Evolutionary conservation across 2,888 invertebrate genomes (phyloP).

Genomic region (Neelides folsomi): DNA sequence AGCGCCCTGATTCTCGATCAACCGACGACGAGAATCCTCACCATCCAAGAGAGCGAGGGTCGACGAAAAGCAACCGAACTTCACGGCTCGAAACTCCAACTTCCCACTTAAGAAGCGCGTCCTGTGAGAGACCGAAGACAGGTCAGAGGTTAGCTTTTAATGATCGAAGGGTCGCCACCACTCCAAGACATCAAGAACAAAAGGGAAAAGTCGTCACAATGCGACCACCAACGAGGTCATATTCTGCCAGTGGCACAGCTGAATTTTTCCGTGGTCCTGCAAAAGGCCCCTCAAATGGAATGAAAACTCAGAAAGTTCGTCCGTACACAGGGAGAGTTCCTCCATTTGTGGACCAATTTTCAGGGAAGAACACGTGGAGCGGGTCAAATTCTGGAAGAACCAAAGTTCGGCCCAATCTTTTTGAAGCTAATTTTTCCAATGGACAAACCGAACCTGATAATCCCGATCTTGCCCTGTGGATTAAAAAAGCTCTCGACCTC

Average conservation of each 20-base stretch:
- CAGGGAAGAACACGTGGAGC: conserved; percentile 32
- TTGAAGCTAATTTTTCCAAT: conserved; percentile 25
- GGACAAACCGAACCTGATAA: conserved; percentile 4
- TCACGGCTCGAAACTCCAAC: conserved; percentile 2
- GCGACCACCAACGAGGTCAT: conserved; percentile 21
- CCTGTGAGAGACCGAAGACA: conserved; percentile 12
- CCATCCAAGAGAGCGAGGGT: conserved; percentile 49
- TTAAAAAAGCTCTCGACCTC: conserved; percentile 28
- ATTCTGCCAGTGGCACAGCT: conserved; percentile 28
- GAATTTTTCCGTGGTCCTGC: conserved; percentile 25
- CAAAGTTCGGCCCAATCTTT: conserved; percentile 26
- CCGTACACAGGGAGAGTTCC: background rate
- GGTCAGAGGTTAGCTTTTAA: conserved; percentile 5
- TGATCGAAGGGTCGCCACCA: conserved; percentile 2
- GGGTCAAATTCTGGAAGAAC: conserved; percentile 15
- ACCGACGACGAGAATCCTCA: conserved; percentile 32
- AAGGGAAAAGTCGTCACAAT: conserved; percentile 11
- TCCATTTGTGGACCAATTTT: background rate
- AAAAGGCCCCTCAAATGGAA: background rate
- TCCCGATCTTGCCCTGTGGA: conserved; percentile 28
- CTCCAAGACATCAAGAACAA: conserved; percentile 3
- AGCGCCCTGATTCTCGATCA: conserved; percentile 35
- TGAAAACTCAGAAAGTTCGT: too few relatives aligned
- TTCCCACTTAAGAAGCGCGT: conserved; percentile 6
- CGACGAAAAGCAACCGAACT: conserved; percentile 42